Conservation (phyloP, 2,888 invertebrate genomes). For the Silvanus unidentatus region DNA sequence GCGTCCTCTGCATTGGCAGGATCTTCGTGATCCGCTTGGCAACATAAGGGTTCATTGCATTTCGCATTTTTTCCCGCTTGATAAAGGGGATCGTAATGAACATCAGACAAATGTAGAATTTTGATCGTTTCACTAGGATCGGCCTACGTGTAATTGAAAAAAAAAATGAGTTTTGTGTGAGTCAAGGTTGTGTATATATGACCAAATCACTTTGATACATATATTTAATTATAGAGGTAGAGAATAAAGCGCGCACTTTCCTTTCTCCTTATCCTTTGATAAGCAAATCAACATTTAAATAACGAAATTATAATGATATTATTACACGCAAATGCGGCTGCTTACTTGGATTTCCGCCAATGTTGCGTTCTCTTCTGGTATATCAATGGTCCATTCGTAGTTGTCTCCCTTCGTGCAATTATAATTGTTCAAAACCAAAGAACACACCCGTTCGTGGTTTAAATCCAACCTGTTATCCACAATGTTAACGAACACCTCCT, state of each 20-base stretch:
- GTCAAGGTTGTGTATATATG: too few relatives aligned
- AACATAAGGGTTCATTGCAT: conserved; percentile 76
- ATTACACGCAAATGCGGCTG: too few relatives aligned
- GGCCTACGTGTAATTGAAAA: too few relatives aligned
- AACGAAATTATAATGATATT: too few relatives aligned
- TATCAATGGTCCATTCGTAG: conserved; percentile 26
- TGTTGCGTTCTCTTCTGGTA: conserved; percentile 16
- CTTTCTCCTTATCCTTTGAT: too few relatives aligned
- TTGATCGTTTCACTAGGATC: conserved; percentile 17
- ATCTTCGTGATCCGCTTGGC: conserved; percentile 56
- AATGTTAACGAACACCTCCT: conserved; percentile 59
- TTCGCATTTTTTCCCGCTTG: conserved; percentile 58
- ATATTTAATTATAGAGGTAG: too few relatives aligned
- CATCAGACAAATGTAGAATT: conserved; percentile 68
- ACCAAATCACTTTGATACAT: too few relatives aligned
- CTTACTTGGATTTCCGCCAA: too few relatives aligned
- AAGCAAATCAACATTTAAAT: too few relatives aligned
- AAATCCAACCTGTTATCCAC: conserved; percentile 50
- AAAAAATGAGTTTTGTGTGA: too few relatives aligned
- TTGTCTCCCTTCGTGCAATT: conserved; percentile 25
- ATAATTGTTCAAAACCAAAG: conserved; percentile 49
- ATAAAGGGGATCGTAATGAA: conserved; percentile 76
- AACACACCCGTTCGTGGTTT: conserved; percentile 52
- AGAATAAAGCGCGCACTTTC: too few relatives aligned
- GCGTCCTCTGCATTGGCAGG: conserved; percentile 31